Base-by-base conservation (phyloP, 2,113 vertebrate genomes). In the Ranitomeya imitator region DNA sequence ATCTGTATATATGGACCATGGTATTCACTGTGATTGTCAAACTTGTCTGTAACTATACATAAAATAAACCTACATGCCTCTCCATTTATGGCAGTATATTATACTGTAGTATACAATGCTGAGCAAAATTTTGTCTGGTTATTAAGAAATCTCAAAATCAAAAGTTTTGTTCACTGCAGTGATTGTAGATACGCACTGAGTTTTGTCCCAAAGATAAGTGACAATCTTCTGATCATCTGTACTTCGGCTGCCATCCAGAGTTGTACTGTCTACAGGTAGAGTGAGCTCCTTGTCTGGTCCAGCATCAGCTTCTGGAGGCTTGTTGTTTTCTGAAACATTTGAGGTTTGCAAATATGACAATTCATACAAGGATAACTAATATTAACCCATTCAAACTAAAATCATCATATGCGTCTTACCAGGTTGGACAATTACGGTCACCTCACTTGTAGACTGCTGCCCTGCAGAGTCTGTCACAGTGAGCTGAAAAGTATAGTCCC, bases 261-360 rank as follows among this genome's bases (percentile, higher is more conserved):
- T 97, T 84, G 98, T 99, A 89, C 95, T 95, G 90, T 99, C 98
- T 16, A 99, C 96, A 0, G 98, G 98, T 85, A 99, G 95, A 6
- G 96, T 99, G 90, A 99, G 93, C 90, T 99, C 98, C 89, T 99
- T 99, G 93, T 99, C 97, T 37, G 98, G 98, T 78, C 98, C 98
- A 31, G 98, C 97, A 78, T 99, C 96, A 7, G 98, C 98, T 88
- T 94, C 93, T 4, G 98, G 98, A 0, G 98, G 95, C 86, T 99
- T 98, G 90, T 99, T 99, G 93, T 99, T 99, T 92, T 99, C 98
- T 99, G 91, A 12, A 90, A 94, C 84, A 91, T 54, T 86, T 78
- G 67, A 51, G n/a, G 31, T 79, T 52, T 16, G 4, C 57, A 82
- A 79, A 7, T 51, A 15, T 16, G 11, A 67, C 16, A 65, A 52